Conservation (phyloP, 2,888 invertebrate species). For the Cosmia trapezina region DNA sequence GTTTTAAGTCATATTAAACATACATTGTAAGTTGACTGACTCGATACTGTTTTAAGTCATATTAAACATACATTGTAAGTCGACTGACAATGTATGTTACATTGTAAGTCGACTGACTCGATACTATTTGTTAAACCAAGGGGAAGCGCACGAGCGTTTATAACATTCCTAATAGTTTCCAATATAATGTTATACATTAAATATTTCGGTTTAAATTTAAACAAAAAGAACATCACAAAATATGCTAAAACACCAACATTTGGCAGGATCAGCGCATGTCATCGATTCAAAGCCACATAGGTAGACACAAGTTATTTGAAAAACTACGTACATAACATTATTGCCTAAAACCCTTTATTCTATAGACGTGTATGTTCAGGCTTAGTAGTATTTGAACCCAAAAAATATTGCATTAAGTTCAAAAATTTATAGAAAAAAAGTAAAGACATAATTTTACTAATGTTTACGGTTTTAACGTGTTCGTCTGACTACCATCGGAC, state of each 20-base stretch:
- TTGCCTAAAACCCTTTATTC: slow-evolving; percentile 5
- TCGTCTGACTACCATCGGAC: neutral
- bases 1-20: no score
- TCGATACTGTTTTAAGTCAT: slow-evolving; percentile 27
- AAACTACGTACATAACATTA: slow-evolving; percentile 22
- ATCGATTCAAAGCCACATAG: slow-evolving; percentile 42
- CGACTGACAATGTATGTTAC: slow-evolving; percentile 37
- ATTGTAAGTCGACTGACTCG: slow-evolving; percentile 27
- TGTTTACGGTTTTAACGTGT: neutral
- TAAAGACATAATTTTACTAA: neutral
- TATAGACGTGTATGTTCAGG: slow-evolving; percentile 3
- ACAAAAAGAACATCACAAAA: slow-evolving; percentile 83
- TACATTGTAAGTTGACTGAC: no score
- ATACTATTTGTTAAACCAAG: slow-evolving; percentile 12
- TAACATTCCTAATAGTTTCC: slow-evolving; percentile 36
- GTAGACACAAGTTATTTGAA: slow-evolving; percentile 51
- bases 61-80: slow-evolving; percentile 23
- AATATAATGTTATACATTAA: slow-evolving; percentile 26
- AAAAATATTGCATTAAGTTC: slow-evolving; percentile 21
- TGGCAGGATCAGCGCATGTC: slow-evolving; percentile 72
- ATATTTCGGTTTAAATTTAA: slow-evolving; percentile 52
- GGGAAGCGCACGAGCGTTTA: slow-evolving; percentile 30
- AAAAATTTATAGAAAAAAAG: neutral
- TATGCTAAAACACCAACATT: slow-evolving; percentile 71
- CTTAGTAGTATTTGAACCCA: neutral